These are phyloP conservation scores for Leptoclinus maculatus DNA, from an alignment of 2,797 vertebrate species.

Conservation along the genomic window DNA sequence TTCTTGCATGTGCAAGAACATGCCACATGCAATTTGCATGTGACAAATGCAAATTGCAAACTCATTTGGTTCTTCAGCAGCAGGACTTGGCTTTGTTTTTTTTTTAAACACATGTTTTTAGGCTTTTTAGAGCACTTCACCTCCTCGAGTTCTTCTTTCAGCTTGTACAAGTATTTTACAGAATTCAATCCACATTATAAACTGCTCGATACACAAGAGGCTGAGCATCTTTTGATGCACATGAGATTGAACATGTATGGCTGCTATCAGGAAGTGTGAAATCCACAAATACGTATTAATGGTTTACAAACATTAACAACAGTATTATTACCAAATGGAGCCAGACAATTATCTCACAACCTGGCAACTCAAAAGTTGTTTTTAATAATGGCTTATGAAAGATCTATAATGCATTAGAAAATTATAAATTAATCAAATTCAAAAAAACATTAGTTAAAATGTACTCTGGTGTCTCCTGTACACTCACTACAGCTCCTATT, in stretches of 20 bases:
- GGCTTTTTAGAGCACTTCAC: neutral
- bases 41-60: neutral
- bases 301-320: too few relatives aligned
- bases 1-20: too few relatives aligned
- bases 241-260: neutral
- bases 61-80: conserved; percentile 27
- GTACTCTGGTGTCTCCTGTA: neutral
- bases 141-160: neutral
- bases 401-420: neutral
- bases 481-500: neutral
- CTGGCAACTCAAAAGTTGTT: neutral
- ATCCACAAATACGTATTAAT: too few relatives aligned
- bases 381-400: neutral
- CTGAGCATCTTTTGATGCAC: neutral
- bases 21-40: too few relatives aligned
- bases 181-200: neutral
- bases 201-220: neutral
- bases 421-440: neutral
- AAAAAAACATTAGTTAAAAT: neutral
- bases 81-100: neutral
- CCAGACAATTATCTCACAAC: neutral
- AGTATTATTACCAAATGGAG: too few relatives aligned
- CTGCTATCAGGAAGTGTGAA: too few relatives aligned
- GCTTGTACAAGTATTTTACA: neutral
- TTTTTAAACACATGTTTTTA: neutral